phyloP scores from a whole-genome alignment of 2,113 vertebrate genomes.

The Heterochromis multidens region DNA sequence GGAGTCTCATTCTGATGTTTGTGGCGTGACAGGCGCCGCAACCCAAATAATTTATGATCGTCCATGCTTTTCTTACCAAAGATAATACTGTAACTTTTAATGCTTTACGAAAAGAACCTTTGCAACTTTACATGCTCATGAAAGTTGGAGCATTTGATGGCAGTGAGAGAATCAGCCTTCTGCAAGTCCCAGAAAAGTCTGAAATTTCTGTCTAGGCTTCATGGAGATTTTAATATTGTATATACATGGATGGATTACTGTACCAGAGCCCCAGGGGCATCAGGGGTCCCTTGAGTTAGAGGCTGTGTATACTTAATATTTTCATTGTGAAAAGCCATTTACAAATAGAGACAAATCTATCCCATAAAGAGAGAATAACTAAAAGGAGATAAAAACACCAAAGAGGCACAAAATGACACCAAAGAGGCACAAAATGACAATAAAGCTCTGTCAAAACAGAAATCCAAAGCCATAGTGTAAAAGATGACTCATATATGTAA shows the following conservation, averaged over 20 bases:
- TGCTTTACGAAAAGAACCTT: neutral
- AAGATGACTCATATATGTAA: neutral
- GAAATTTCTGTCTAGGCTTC: neutral
- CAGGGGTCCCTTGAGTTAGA: neutral
- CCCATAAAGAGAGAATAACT: neutral
- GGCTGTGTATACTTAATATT: neutral
- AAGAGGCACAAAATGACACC: neutral
- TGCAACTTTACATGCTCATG: neutral
- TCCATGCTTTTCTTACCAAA: neutral
- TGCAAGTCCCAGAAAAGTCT: neutral
- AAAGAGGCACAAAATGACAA: neutral
- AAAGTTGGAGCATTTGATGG: neutral
- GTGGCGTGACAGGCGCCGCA: neutral
- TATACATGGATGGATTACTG: neutral
- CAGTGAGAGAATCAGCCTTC: neutral
- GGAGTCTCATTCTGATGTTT: neutral
- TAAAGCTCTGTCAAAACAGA: neutral
- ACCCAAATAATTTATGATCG: neutral
- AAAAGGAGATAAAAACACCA: neutral
- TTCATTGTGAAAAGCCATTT: neutral
- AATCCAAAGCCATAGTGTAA: neutral
- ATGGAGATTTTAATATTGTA: neutral
- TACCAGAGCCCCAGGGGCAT: neutral
- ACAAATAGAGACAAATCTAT: neutral
- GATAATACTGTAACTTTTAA: neutral